Conservation (phyloP, 2,113 vertebrate genomes). For the Lathamus discolor region DNA sequence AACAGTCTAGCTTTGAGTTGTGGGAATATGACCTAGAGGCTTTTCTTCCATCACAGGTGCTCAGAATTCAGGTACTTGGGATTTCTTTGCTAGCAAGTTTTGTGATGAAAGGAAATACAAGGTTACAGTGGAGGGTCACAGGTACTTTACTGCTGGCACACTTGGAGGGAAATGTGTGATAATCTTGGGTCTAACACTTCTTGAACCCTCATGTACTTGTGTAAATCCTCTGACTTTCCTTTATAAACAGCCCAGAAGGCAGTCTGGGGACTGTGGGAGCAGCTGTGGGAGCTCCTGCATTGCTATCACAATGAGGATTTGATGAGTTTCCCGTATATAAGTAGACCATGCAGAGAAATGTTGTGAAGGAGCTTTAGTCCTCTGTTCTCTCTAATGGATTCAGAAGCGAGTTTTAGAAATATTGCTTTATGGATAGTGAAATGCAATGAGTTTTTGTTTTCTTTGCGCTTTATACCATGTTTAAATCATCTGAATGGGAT, state of each 20-base stretch:
- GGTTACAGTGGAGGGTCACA: neutral
- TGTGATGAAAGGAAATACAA: neutral
- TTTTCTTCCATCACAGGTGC: constrained; percentile 2
- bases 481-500: neutral
- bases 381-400: neutral
- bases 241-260: neutral
- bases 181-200: neutral
- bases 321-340: neutral
- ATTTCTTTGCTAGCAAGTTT: neutral
- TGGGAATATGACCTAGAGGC: constrained; percentile 21
- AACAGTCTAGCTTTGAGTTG: constrained; percentile 7
- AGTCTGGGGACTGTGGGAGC: fast-evolving
- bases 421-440: neutral
- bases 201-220: neutral
- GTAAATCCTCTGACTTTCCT: neutral
- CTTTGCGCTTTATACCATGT: neutral
- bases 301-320: neutral
- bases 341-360: neutral
- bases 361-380: neutral
- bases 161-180: neutral
- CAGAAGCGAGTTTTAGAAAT: neutral
- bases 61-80: neutral
- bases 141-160: neutral
- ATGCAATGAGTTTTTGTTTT: neutral
- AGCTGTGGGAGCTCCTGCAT: neutral